phyloP scores from a whole-genome alignment of 2,113 vertebrate genomes.

The Leptocoma aspasia region DNA sequence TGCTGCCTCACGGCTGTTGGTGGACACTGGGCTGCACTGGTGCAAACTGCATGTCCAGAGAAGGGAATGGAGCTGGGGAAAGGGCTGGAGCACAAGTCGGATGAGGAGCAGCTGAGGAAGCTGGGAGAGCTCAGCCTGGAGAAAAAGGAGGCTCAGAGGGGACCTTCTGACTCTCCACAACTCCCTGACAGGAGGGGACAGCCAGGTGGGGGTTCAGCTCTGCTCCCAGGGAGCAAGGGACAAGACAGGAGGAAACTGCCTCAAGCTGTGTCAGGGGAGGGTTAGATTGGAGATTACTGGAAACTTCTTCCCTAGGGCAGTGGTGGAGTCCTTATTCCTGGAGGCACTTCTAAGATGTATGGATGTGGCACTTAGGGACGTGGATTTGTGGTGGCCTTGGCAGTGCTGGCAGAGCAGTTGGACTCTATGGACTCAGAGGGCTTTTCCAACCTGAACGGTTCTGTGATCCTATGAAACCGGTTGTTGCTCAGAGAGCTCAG shows the following conservation, averaged over 20 bases:
- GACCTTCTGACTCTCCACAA: rapidly evolving
- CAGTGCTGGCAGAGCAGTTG: neutral
- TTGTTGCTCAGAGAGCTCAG: neutral
- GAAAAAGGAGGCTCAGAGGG: neutral
- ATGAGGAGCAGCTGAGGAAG: neutral
- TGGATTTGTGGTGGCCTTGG: neutral
- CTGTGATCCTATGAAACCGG: neutral
- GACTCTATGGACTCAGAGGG: rapidly evolving
- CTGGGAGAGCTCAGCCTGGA: neutral
- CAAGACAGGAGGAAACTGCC: rapidly evolving
- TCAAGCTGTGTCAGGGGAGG: neutral
- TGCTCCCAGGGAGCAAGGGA: neutral
- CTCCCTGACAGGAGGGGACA: rapidly evolving
- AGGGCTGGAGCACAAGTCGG: neutral
- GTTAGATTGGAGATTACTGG: neutral
- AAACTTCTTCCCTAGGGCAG: neutral
- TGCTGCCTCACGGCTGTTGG: neutral
- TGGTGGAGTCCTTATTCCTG: neutral
- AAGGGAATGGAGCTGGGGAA: rapidly evolving
- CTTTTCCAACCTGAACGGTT: neutral
- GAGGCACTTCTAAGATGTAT: rapidly evolving
- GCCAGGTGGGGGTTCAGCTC: rapidly evolving
- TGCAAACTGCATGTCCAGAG: neutral
- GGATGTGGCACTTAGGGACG: neutral
- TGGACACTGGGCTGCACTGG: neutral